Evolutionary conservation across 2,888 invertebrate species (phyloP).

Genomic region (Isoperla grammatica): DNA sequence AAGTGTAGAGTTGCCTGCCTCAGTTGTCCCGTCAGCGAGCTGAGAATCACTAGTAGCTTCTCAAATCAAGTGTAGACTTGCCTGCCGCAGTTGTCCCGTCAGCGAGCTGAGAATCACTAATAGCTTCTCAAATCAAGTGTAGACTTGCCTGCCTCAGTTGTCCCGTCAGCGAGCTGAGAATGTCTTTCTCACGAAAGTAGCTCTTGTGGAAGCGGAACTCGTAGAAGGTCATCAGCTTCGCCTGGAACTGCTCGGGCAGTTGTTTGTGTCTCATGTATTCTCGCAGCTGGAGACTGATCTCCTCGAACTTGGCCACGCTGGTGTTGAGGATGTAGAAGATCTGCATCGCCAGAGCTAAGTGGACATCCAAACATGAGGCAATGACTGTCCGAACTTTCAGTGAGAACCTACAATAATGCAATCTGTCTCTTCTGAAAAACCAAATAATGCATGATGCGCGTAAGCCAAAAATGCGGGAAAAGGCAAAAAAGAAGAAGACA

Average conservation of each 20-base stretch:
- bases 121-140: too few species aligned
- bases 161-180: neutral
- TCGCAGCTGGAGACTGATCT: neutral
- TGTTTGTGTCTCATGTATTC: neutral
- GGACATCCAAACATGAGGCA: too few species aligned
- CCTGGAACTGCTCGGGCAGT: neutral
- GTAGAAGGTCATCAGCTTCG: neutral
- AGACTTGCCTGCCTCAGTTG: constrained; percentile 6
- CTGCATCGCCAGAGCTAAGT: too few species aligned
- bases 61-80: too few species aligned
- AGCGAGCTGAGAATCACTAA: neutral
- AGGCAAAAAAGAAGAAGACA: too few species aligned
- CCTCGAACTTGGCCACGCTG: neutral
- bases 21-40: neutral
- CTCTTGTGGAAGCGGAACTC: constrained; percentile 1
- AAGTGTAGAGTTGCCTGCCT: constrained; percentile 4
- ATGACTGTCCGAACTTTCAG: too few species aligned
- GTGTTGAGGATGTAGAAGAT: neutral
- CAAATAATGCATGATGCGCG: too few species aligned
- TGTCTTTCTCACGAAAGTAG: neutral
- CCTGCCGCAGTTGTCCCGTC: constrained; percentile 5
- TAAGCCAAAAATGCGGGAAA: too few species aligned
- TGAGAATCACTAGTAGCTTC: too few species aligned
- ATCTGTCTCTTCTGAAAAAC: too few species aligned
- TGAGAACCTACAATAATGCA: too few species aligned